phyloP scores from a whole-genome alignment of 2,888 invertebrate species.

The Subacronicta megacephala region DNA sequence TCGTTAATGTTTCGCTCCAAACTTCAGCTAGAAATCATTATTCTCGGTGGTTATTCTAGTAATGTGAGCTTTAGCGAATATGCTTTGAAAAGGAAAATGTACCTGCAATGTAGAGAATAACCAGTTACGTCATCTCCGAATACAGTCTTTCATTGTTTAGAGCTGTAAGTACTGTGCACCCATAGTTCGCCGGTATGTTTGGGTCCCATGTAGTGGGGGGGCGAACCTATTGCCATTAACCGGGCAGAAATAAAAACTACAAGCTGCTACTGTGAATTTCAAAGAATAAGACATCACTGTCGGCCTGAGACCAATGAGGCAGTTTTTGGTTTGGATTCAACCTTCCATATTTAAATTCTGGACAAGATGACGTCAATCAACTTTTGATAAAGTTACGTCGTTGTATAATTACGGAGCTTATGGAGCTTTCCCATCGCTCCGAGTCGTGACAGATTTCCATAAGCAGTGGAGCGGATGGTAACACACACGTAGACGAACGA shows the following conservation, averaged over 20 bases:
- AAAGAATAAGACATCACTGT: too few species aligned
- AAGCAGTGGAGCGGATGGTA: slow-evolving; percentile 32
- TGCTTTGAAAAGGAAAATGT: slow-evolving; percentile 19
- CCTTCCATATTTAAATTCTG: slow-evolving; percentile 34
- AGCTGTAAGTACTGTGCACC: too few species aligned
- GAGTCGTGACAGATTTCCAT: slow-evolving; percentile 56
- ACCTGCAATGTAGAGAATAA: slow-evolving; percentile 17
- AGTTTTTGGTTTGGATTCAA: slow-evolving; percentile 11
- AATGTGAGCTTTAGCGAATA: slow-evolving; percentile 41
- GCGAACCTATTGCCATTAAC: too few species aligned
- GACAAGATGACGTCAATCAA: slow-evolving; percentile 43
- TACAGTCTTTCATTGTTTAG: slow-evolving; percentile 24
- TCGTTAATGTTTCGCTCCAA: slow-evolving; percentile 29
- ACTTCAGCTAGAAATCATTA: slow-evolving; percentile 34
- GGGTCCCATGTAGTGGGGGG: too few species aligned
- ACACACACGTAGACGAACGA: slow-evolving; percentile 27
- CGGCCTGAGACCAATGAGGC: too few species aligned
- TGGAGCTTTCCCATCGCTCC: slow-evolving; percentile 48
- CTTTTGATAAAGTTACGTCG: slow-evolving; percentile 29
- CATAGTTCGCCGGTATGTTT: too few species aligned
- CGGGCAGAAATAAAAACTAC: too few species aligned
- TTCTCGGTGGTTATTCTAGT: slow-evolving; percentile 18
- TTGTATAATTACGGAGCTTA: slow-evolving; percentile 31
- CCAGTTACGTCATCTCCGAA: slow-evolving; percentile 34
- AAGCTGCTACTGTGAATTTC: too few species aligned